Conservation (phyloP, 2,888 invertebrate species). For the Tipula unca region DNA sequence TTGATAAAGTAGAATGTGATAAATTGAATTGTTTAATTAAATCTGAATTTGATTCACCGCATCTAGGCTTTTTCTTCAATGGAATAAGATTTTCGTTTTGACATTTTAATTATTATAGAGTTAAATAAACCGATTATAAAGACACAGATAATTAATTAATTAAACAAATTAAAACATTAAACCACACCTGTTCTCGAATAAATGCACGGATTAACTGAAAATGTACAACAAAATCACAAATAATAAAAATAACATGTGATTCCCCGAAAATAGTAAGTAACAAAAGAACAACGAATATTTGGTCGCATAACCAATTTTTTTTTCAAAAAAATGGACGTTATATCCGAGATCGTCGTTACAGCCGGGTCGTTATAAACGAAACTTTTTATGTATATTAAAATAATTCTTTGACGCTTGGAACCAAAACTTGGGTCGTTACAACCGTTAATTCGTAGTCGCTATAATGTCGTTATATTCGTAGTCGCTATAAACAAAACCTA, state of each 20-base stretch:
- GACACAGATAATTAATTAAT: too few relatives aligned
- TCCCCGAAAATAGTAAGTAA: background rate
- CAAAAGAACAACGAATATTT: background rate
- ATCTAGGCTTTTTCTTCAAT: background rate
- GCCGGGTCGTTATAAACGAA: background rate
- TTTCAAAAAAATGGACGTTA: background rate
- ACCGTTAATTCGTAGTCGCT: too few relatives aligned
- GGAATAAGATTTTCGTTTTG: background rate
- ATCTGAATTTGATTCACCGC: background rate
- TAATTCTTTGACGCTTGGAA: too few relatives aligned
- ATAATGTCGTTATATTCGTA: too few relatives aligned
- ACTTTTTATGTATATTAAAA: too few relatives aligned
- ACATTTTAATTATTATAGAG: background rate
- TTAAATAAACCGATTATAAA: background rate
- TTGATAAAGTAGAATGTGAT: background rate
- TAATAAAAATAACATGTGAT: too few relatives aligned
- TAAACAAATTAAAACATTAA: too few relatives aligned
- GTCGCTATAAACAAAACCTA: too few relatives aligned
- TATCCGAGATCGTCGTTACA: background rate
- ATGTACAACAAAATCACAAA: too few relatives aligned
- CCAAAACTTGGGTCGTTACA: too few relatives aligned
- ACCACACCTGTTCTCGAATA: too few relatives aligned
- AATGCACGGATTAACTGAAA: too few relatives aligned
- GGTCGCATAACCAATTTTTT: background rate
- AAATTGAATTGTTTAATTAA: background rate